Evolutionary conservation across 2,113 vertebrate species (phyloP), one percentile per base, ranked within the genome.

Genomic region (Podarcis muralis): DNA sequence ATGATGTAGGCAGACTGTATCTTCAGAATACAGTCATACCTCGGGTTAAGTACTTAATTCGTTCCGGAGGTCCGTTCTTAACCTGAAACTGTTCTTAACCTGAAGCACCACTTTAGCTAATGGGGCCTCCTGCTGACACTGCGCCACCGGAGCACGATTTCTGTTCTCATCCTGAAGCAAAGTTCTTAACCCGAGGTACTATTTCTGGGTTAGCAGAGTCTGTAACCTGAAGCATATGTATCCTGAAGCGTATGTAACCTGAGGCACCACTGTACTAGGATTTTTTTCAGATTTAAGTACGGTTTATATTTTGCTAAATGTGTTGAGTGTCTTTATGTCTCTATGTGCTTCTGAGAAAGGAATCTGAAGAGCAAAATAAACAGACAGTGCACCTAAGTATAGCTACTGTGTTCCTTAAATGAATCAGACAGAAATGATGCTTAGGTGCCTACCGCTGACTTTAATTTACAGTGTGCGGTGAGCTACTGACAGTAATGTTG

Each of bases 401-500:
- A 93, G 92, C 93, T 94, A 92, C 93, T 94, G 89, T 94, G 92
- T 92, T 94, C 92, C 94, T 88, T 74, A 92, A 95, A 95, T 93
- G 93, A 94, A 94, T 95, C 93, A 95, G 93, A 75, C 93, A 94
- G 91, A 88, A 94, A 81, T 82, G 27, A 91, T 7, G 89, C 91
- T 92, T 93, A 87, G 87, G 84, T 89, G 82, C 90, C 92, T 69
- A 88, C 90, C 82, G 2, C 92, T 1, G 78, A 72, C 90, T 94
- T 91, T 94, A 95, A 95, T 95, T 94, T 95, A 95, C 92, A 91
- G 91, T 5, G 81, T 94, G 93, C 91, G 90, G 93, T 95, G 94
- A 94, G 81, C 4, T 0, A 93, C 91, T 93, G 94, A 95, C 94
- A 95, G 91, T 94, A 94, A 93, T 93, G 95, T 95, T 94, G 94